Percentiles rank a stretch among this genome's conserved stretches.
Evolutionary conservation across 2,888 invertebrate genomes (phyloP).

Genomic region (Drosophila mettleri): DNA sequence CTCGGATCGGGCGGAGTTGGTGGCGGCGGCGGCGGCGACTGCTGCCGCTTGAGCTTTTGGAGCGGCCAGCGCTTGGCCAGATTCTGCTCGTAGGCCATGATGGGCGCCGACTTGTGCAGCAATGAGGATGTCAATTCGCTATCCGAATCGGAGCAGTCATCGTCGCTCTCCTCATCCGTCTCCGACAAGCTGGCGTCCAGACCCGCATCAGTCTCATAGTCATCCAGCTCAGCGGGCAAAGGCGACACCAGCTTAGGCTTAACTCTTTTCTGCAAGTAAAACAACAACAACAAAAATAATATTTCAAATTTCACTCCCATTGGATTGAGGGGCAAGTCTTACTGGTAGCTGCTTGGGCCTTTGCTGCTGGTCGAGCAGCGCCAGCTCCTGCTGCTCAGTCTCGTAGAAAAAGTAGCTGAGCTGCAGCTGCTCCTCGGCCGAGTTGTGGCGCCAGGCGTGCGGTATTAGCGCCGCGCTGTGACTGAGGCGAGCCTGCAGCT

Average conservation of each 20-base stretch:
- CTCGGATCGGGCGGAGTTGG: neutral
- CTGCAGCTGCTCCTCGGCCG: constrained; percentile 66
- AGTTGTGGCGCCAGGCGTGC: constrained; percentile 64
- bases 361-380: constrained; percentile 8
- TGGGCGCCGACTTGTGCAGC: constrained; percentile 27
- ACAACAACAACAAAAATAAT: neutral
- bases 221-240: constrained; percentile 11
- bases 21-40: neutral
- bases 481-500: constrained; percentile 66
- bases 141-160: constrained; percentile 56
- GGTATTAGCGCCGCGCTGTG: constrained; percentile 75
- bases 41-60: neutral
- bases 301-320: neutral
- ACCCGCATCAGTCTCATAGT: constrained; percentile 63
- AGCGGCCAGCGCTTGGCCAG: constrained; percentile 51
- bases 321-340: neutral
- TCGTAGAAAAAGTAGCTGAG: constrained; percentile 82
- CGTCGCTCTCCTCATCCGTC: constrained; percentile 60
- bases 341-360: neutral
- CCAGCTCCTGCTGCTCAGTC: constrained; percentile 41
- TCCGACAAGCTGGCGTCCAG: constrained; percentile 40
- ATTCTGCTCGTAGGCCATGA: constrained; percentile 47
- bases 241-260: neutral
- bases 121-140: constrained; percentile 26
- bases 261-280: neutral